Conservation (phyloP, 2,113 vertebrate genomes). For the Heteronetta atricapilla region DNA sequence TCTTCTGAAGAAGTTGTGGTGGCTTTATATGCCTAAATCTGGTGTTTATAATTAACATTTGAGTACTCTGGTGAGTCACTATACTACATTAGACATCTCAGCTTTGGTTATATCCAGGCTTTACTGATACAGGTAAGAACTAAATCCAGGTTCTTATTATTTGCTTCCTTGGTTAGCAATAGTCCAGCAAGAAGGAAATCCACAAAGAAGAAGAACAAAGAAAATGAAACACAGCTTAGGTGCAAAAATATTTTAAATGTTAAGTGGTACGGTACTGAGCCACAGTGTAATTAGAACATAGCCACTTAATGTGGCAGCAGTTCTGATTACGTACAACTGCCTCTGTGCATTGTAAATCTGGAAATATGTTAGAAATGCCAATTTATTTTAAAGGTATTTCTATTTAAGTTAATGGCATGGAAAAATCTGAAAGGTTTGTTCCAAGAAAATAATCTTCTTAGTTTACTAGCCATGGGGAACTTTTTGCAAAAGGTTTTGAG, state of each 20-base stretch:
- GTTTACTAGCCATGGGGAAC: background rate
- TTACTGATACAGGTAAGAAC: background rate
- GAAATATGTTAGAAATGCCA: conserved; percentile 3
- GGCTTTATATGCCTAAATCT: background rate
- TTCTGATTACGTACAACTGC: background rate
- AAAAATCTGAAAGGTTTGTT: conserved; percentile 20
- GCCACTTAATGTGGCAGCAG: background rate
- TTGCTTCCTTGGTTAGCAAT: background rate
- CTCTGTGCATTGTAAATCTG: background rate
- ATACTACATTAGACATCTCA: background rate
- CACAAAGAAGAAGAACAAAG: background rate
- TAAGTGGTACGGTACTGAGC: background rate
- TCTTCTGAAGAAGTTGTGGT: background rate
- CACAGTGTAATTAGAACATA: background rate
- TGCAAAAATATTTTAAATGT: background rate
- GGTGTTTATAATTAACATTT: background rate
- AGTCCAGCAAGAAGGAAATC: background rate
- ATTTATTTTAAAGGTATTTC: conserved; percentile 21
- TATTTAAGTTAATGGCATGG: conserved; percentile 11
- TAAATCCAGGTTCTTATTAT: background rate
- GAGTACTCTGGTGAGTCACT: background rate
- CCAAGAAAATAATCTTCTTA: background rate
- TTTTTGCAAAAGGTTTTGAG: background rate
- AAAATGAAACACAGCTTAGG: background rate
- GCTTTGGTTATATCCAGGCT: background rate